Conservation (phyloP, 2,797 vertebrate species). For the Oceanodroma leucorhoa region DNA sequence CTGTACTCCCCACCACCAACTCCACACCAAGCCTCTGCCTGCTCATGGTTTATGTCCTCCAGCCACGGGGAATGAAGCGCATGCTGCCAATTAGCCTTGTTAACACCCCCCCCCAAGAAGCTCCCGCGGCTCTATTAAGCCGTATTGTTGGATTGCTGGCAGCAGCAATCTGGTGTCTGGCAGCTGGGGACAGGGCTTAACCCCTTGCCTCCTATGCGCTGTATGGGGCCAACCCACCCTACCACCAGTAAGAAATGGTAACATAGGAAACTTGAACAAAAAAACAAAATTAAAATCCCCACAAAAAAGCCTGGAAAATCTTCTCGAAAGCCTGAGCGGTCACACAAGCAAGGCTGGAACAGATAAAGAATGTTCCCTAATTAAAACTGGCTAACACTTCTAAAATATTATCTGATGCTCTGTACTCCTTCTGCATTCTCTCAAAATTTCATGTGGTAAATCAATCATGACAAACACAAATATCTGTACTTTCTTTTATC, state of each 20-base stretch:
- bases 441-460: background rate
- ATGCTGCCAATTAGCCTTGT: background rate
- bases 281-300: background rate
- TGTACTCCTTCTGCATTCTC: background rate
- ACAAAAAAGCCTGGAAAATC: background rate
- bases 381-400: conserved; percentile 25
- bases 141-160: background rate
- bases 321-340: background rate
- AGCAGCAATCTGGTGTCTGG: background rate
- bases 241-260: background rate
- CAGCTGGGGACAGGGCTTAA: background rate
- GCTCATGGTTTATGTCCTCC: background rate
- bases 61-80: background rate
- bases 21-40: background rate
- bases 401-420: background rate
- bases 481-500: conserved; percentile 8
- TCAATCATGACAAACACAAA: background rate
- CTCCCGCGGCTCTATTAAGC: background rate
- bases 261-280: background rate
- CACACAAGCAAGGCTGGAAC: background rate
- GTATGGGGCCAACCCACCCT: background rate
- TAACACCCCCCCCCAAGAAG: background rate
- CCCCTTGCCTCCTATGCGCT: background rate
- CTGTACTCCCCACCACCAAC: background rate
- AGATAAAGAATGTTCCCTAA: background rate